Percentiles rank a stretch among this genome's conserved stretches.
These are phyloP conservation scores for Drosophila malerkotliana DNA, from an alignment of 1,140 invertebrate genomes.

Conservation along the genomic window DNA sequence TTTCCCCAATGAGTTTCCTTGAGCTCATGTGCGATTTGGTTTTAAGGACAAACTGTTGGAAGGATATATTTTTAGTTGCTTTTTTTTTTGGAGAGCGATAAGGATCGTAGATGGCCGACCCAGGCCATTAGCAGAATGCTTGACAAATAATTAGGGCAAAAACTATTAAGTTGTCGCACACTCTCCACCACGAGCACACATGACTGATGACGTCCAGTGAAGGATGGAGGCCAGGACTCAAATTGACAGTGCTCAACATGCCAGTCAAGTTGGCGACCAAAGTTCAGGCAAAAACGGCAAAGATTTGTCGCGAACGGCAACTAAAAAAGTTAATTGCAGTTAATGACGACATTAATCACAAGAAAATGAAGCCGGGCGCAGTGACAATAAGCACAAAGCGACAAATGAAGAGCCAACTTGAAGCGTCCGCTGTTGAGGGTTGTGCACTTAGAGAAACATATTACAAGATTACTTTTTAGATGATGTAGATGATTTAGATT, in stretches of 20 bases:
- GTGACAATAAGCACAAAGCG: slow-evolving; percentile 79
- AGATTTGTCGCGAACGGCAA: slow-evolving; percentile 73
- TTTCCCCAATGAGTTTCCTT: slow-evolving; percentile 29
- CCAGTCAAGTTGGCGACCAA: slow-evolving; percentile 74
- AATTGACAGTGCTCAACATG: slow-evolving; percentile 77
- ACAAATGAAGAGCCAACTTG: slow-evolving; percentile 73
- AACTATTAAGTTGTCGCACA: slow-evolving; percentile 61
- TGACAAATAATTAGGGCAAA: slow-evolving; percentile 76
- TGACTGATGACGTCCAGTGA: slow-evolving; percentile 68
- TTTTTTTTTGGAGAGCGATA: slow-evolving; percentile 4
- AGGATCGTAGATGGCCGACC: slow-evolving; percentile 41
- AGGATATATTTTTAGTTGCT: background rate
- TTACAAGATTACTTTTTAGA: too few species aligned
- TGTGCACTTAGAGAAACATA: slow-evolving; percentile 4
- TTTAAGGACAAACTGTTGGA: background rate
- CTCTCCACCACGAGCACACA: slow-evolving; percentile 30
- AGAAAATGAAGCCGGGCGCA: slow-evolving; percentile 79
- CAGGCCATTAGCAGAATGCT: slow-evolving; percentile 74
- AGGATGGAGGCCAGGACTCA: slow-evolving; percentile 57
- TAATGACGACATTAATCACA: slow-evolving; percentile 83
- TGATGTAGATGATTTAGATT: too few species aligned
- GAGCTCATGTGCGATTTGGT: slow-evolving; percentile 28
- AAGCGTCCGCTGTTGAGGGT: slow-evolving; percentile 36
- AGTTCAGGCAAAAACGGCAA: slow-evolving; percentile 70
- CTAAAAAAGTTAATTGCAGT: slow-evolving; percentile 82